Base-by-base conservation (phyloP, 1,140 invertebrate genomes). In the Cyphomyrmex costatus region DNA sequence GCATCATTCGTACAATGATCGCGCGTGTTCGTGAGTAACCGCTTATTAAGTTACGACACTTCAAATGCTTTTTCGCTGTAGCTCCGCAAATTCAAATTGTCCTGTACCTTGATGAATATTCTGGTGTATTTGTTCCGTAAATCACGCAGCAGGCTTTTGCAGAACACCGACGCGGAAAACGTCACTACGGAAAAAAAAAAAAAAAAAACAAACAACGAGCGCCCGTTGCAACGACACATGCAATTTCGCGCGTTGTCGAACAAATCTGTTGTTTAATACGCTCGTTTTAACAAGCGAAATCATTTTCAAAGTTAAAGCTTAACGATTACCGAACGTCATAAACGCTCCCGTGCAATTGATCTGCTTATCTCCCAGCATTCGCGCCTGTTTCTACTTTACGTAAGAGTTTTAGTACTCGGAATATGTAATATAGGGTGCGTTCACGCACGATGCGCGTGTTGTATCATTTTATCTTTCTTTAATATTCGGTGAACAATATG, bases 251-350 rank as follows among this genome's bases (percentile, higher is more conserved):
- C 70, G 79, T 73, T 83, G 53, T 60, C 21, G 66, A 12, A 83
- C 27, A 83, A 83, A 60, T 60, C 68, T 74, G 53, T 74, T 33
- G 68, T 83, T 74, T 83, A 60, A 82, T 78, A 49, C 21, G 63
- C 21, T 7, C 14, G 21, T 71, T 42, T 30, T 61, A 74, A 73
- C 36, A 16, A 42, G 21, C 79, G 36, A n/a, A n/a, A 73, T 83
- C 74, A 74, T 60, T 74, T 74, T 60, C 68, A 16, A 74, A 74
- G 27, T 46, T 82, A 66, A 65, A 46, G 27, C 53, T 19, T n/a
- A 16, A 8, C 21, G 21, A 83, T 49, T 60, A n/a, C 8, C 14
- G 12, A 30, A 73, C 21, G 68, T 3, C 66, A 49, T 16, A 46
- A 46, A 56, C 19, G 16, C 21, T 42, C n/a, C 27, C 24, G 21